Percentiles rank a stretch among this genome's conserved stretches.
Evolutionary conservation across 64 coral and sea anemone species (phyloP).

Genomic region (Cladopsammia gracilis): DNA sequence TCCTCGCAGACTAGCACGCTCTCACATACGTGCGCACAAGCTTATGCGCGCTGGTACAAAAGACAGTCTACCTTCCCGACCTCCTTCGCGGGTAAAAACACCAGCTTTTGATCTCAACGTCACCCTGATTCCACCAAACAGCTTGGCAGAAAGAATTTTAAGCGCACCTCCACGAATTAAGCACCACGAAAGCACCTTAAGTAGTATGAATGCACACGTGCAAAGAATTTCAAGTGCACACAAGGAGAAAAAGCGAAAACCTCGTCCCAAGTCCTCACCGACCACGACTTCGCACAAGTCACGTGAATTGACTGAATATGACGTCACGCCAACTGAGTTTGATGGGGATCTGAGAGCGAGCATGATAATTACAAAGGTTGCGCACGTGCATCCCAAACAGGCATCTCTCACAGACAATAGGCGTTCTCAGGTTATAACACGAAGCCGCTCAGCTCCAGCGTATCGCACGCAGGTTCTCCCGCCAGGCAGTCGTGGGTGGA

Average conservation of each 20-base stretch:
- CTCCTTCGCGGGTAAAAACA: conserved; percentile 77
- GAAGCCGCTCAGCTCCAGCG: conserved; percentile 84
- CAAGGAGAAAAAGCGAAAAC: conserved; percentile 1
- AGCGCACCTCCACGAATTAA: conserved; percentile 85
- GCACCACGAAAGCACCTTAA: conserved; percentile 63
- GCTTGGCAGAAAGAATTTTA: conserved; percentile 31
- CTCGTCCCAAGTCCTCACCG: conserved; percentile 91
- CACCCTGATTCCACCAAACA: conserved; percentile 45
- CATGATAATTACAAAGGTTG: conserved; percentile 64
- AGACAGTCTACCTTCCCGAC: conserved; percentile 85
- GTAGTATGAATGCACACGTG: conserved; percentile 88
- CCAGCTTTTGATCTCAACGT: not conserved
- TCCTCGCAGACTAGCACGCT: conserved; percentile 71
- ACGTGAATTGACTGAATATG: conserved; percentile 8
- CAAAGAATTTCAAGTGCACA: conserved; percentile 68
- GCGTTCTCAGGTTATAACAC: conserved; percentile 67
- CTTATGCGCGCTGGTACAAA: conserved; percentile 87
- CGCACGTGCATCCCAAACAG: conserved; percentile 56
- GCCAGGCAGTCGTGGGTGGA: conserved; percentile 85
- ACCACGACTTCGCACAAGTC: conserved; percentile 33
- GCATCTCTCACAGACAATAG: conserved; percentile 68
- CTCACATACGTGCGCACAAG: conserved; percentile 93
- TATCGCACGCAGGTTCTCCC: conserved; percentile 82
- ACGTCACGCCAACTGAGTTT: conserved; percentile 33
- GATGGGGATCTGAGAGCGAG: conserved; percentile 50